Conservation (phyloP, 2,113 vertebrate species). For the Ochotona curzoniae region DNA sequence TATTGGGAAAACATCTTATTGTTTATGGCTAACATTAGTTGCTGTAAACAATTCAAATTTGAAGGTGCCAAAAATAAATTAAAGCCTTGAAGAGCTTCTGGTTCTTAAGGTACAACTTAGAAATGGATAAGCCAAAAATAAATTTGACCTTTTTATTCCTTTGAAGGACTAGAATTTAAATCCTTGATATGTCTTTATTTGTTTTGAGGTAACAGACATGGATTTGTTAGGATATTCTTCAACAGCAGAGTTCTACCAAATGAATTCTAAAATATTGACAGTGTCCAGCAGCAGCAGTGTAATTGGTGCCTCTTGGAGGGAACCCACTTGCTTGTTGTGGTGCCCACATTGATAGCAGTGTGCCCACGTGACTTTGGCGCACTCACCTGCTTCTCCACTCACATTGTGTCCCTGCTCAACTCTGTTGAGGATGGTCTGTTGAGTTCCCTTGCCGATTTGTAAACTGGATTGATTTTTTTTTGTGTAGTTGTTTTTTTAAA, state of each 20-base stretch:
- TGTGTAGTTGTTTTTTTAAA: too few relatives aligned
- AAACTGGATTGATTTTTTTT: too few relatives aligned
- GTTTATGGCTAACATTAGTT: neutral
- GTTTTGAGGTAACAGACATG: neutral
- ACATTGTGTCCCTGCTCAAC: fast-evolving
- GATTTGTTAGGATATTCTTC: neutral
- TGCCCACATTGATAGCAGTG: fast-evolving
- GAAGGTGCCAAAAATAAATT: neutral
- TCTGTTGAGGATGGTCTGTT: neutral
- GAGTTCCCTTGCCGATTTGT: too few relatives aligned
- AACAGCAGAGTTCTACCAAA: neutral
- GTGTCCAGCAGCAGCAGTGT: neutral
- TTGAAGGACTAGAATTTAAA: neutral
- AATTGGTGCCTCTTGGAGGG: fast-evolving
- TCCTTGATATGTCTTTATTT: neutral
- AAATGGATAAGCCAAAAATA: neutral
- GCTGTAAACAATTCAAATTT: constrained; percentile 35
- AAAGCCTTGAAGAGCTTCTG: neutral
- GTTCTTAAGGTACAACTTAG: neutral
- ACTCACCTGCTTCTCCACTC: neutral
- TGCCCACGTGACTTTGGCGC: neutral
- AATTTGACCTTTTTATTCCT: neutral
- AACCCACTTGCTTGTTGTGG: too few relatives aligned
- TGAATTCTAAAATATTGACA: neutral
- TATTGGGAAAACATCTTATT: neutral